A percentile compares a stretch with the other conserved stretches of the same genome.
Evolutionary conservation across 2,113 vertebrate genomes (phyloP).

Genomic region (Addax nasomaculatus): DNA sequence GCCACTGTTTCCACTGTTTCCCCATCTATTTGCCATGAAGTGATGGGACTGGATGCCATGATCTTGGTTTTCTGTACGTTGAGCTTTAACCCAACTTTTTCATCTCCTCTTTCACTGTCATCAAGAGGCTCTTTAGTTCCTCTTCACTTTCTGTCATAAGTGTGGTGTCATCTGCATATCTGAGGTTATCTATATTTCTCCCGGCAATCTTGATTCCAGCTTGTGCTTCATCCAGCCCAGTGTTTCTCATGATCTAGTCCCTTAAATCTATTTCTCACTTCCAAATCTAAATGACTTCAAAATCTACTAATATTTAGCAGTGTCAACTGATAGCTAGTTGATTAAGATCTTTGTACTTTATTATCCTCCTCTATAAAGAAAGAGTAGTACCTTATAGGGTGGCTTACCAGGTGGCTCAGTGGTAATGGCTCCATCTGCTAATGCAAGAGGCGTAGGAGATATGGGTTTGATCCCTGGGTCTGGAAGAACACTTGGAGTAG

Average conservation of each 20-base stretch:
- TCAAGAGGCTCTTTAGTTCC: neutral
- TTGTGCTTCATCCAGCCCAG: neutral
- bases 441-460: neutral
- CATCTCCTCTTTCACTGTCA: neutral
- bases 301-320: neutral
- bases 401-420: neutral
- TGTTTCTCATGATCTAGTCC: neutral
- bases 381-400: neutral
- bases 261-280: neutral
- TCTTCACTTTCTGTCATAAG: neutral
- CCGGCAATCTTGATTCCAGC: neutral
- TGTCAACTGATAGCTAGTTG: neutral
- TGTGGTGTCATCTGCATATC: neutral
- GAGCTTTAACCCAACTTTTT: neutral
- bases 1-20: too few relatives aligned
- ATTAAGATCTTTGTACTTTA: neutral
- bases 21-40: too few relatives aligned
- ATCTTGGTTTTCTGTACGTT: neutral
- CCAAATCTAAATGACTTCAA: neutral
- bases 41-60: neutral
- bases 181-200: neutral
- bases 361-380: neutral
- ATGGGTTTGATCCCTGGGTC: neutral
- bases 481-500: neutral
- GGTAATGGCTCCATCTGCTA: neutral